These are phyloP conservation scores for Chaetogeoica ovagalla DNA, from an alignment of 2,888 invertebrate genomes.

Conservation along the genomic window DNA sequence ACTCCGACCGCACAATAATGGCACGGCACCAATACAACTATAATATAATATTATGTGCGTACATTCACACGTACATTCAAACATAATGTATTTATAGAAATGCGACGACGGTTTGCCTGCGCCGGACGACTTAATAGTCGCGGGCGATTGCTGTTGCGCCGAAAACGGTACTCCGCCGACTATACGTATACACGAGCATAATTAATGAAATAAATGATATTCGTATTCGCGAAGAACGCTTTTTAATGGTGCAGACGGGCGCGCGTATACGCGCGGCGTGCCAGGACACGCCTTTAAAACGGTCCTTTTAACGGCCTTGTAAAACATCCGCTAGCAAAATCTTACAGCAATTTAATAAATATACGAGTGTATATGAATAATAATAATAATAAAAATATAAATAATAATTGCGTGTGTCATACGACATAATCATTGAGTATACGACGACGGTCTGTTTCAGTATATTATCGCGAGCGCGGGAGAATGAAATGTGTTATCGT, in stretches of 20 bases:
- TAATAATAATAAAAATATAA: background rate
- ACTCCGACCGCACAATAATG: conserved; percentile 10
- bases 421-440: too few relatives aligned
- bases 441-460: too few relatives aligned
- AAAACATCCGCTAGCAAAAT: conserved; percentile 40
- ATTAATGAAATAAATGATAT: background rate
- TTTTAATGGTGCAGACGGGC: conserved; percentile 31
- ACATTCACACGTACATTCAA: background rate
- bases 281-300: conserved; percentile 39
- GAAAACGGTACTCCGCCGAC: conserved; percentile 11
- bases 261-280: conserved; percentile 1
- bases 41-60: too few relatives aligned
- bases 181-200: too few relatives aligned
- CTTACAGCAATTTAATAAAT: background rate
- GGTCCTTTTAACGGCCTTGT: conserved; percentile 44
- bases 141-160: background rate
- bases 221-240: background rate
- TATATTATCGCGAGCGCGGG: too few relatives aligned
- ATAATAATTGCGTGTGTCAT: too few relatives aligned
- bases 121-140: conserved; percentile 44
- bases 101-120: background rate
- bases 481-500: too few relatives aligned
- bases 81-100: too few relatives aligned
- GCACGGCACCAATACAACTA: conserved; percentile 31
- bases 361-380: too few relatives aligned